These are phyloP conservation scores for Prenolepis imparis DNA, from an alignment of 2,888 invertebrate genomes.

Conservation along the genomic window DNA sequence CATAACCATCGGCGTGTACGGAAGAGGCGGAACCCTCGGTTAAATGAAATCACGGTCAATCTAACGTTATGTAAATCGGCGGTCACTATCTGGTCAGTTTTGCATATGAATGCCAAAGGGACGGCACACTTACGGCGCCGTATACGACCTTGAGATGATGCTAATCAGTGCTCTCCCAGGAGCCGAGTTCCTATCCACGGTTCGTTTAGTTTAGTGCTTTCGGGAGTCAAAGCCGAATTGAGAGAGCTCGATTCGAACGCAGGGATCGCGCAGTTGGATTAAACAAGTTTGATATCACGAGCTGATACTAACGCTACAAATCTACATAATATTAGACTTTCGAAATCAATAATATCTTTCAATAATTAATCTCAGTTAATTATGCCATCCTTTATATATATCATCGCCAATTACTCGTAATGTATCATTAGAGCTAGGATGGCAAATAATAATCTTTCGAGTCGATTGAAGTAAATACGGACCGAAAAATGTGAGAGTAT, in stretches of 20 bases:
- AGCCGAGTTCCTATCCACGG: conserved; percentile 74
- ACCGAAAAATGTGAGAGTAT: neutral
- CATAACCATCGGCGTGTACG: conserved; percentile 47
- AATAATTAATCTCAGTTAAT: neutral
- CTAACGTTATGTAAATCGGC: conserved; percentile 85
- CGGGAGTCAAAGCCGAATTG: conserved; percentile 64
- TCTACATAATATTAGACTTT: neutral
- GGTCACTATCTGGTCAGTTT: conserved; percentile 84
- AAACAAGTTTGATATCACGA: neutral
- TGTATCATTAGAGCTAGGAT: neutral
- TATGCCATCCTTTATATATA: neutral
- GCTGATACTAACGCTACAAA: neutral
- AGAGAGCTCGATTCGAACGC: conserved; percentile 3
- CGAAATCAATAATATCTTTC: neutral
- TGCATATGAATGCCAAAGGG: conserved; percentile 84
- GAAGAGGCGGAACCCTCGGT: conserved; percentile 52
- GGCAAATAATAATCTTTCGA: conserved; percentile 18
- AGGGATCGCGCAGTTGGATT: conserved; percentile 10
- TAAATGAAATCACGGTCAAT: conserved; percentile 85
- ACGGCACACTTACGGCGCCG: conserved; percentile 70
- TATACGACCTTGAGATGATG: conserved; percentile 82
- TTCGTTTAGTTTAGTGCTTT: conserved; percentile 83
- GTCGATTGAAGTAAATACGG: conserved; percentile 27
- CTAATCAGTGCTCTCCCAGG: conserved; percentile 80
- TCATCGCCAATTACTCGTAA: conserved; percentile 3